Evolutionary conservation across 1,140 invertebrate genomes (phyloP).

Genomic region (Leptopilina boulardi): DNA sequence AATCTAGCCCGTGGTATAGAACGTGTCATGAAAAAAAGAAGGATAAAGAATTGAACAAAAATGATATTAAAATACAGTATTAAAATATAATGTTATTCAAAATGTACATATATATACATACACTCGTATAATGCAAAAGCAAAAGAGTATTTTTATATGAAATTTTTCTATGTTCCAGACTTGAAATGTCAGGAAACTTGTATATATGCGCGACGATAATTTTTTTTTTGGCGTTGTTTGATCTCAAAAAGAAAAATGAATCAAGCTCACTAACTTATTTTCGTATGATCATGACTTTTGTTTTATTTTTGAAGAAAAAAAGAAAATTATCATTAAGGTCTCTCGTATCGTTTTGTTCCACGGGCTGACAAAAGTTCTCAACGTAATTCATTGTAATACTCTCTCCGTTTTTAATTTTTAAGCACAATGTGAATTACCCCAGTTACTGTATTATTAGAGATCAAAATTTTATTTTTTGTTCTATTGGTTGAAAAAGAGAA

Average conservation of each 20-base stretch:
- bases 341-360: slow-evolving; percentile 57
- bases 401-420: slow-evolving; percentile 20
- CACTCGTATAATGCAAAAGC: slow-evolving; percentile 65
- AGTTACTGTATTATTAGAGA: slow-evolving; percentile 44
- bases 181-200: slow-evolving; percentile 42
- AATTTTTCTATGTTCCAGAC: slow-evolving; percentile 70
- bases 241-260: neutral
- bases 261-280: slow-evolving; percentile 29
- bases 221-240: slow-evolving; percentile 27
- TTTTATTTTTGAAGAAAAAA: neutral
- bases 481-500: neutral
- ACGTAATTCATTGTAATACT: slow-evolving; percentile 37
- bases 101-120: slow-evolving; percentile 67
- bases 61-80: slow-evolving; percentile 73
- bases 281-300: neutral
- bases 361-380: slow-evolving; percentile 57
- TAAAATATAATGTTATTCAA: slow-evolving; percentile 67
- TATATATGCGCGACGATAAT: slow-evolving; percentile 46
- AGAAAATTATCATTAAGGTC: neutral
- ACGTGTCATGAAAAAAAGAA: slow-evolving; percentile 34
- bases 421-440: slow-evolving; percentile 40
- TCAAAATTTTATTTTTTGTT: slow-evolving; percentile 47
- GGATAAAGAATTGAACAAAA: slow-evolving; percentile 48
- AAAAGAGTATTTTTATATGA: slow-evolving; percentile 74
- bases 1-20: slow-evolving; percentile 61